Evolutionary conservation across 2,888 invertebrate species (phyloP), one percentile per base, ranked within the genome.

Genomic region (Smittia aterrima): DNA sequence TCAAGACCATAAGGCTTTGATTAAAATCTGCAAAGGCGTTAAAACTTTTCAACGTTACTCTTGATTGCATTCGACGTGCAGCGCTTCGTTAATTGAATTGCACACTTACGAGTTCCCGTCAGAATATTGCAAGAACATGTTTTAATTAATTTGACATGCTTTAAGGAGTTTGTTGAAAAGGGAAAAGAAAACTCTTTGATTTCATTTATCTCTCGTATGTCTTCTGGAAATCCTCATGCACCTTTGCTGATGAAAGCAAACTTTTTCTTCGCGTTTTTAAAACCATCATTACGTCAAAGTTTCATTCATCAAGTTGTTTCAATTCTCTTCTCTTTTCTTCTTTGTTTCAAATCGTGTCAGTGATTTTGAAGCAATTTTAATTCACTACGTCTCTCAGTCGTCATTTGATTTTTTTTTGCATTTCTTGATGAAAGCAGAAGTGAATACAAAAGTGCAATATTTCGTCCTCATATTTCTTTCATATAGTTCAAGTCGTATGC

Each of bases 261-360:
- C 38, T 38, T 66, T 66, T 9, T 32, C 32, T 9, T 32, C 27
- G 9, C 24, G 22, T 13, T 16, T 25, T 62, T 24, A 62, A 67
- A 67, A 24, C 24, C 67, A 67, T 67, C 67, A 67, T 67, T 67
- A 67, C 67, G 22, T 27, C 58, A 20, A n/a, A 47, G 6, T 58
- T 58, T 3, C 22, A 18, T 20, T 58, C 13, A 22, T 27, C 24
- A 20, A 66, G 16, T 16, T 22, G 38, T 66, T 18, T 13, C 64
- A 64, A 24, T 24, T 64, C 64, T 66, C 16, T 32, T 67, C 18
- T 67, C 16, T 16, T 1, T 13, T 16, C n/a, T 41, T 24, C 41
- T 22, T 9, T 6, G 9, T 27, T 18, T 38, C 41, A 9, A 25
- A 22, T 18, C 67, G 67, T 67, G 67, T 67, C 67, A 67, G 22